Evolutionary conservation across 2,113 vertebrate genomes (phyloP).

Genomic region (Lanius collurio): DNA sequence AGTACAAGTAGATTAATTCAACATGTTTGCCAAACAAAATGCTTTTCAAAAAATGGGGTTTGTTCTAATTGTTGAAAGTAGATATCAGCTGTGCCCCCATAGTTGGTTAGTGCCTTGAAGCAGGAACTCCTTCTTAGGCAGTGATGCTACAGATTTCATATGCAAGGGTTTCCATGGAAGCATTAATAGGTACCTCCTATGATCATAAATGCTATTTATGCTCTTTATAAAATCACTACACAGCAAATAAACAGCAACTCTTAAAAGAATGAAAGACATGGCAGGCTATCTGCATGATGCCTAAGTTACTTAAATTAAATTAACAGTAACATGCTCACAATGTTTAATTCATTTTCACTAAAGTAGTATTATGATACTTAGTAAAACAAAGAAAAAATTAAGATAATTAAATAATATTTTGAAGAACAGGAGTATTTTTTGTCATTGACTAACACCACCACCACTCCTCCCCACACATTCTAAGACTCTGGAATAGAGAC

Average conservation of each 20-base stretch:
- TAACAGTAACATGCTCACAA: background rate
- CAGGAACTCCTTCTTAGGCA: background rate
- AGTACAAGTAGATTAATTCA: background rate
- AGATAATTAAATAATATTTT: background rate
- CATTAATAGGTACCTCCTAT: background rate
- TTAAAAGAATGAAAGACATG: background rate
- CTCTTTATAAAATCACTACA: background rate
- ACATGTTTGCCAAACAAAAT: background rate
- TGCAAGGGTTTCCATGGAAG: background rate
- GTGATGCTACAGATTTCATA: background rate
- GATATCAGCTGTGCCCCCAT: background rate
- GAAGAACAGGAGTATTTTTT: background rate
- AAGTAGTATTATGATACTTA: background rate
- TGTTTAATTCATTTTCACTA: background rate
- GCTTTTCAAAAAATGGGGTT: background rate
- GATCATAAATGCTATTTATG: background rate
- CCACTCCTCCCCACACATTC: background rate
- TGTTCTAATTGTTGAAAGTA: background rate
- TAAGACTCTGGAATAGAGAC: background rate
- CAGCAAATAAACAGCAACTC: background rate
- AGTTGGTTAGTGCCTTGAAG: background rate
- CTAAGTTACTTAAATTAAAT: background rate
- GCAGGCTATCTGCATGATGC: background rate
- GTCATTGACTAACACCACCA: background rate
- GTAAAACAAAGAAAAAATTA: background rate